phyloP scores from a whole-genome alignment of 2,113 vertebrate species.

The Antigone vipio region DNA sequence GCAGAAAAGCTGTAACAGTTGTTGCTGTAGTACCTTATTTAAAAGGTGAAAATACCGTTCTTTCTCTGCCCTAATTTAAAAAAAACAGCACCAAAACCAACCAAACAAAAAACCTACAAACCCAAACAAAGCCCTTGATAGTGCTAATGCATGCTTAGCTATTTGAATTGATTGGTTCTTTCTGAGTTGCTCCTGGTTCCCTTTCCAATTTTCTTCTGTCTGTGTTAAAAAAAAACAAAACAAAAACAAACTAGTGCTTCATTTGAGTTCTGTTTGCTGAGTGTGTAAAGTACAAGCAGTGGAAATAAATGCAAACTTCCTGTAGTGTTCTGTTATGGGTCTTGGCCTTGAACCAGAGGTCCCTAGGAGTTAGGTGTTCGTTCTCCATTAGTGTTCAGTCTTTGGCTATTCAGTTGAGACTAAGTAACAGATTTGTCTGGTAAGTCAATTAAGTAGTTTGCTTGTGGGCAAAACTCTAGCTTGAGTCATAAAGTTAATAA shows the following conservation, averaged over 20 bases:
- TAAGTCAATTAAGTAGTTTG: not conserved
- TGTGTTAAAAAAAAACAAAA: not conserved
- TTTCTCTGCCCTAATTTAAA: not conserved
- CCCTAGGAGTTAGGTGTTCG: not conserved
- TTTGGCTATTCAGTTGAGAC: not conserved
- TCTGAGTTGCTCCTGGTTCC: not conserved
- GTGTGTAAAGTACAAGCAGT: not conserved
- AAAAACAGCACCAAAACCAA: not conserved
- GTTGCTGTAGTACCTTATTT: not conserved
- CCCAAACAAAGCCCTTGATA: not conserved
- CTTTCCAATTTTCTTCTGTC: not conserved
- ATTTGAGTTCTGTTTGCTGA: not conserved
- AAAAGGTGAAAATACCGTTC: not conserved
- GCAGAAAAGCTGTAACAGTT: not conserved
- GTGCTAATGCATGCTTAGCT: not conserved
- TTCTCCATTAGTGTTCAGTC: not conserved
- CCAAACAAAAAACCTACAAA: not conserved
- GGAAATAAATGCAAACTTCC: not conserved
- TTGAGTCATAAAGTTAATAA: not conserved
- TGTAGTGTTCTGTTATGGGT: rapidly evolving
- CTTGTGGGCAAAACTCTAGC: not conserved
- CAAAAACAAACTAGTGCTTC: not conserved
- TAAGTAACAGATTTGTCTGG: not conserved
- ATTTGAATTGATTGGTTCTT: not conserved
- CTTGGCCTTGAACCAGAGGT: not conserved